Evolutionary conservation across 2,797 vertebrate species (phyloP), one percentile per base, ranked within the genome.

Genomic region (Phalloptychus januarius): DNA sequence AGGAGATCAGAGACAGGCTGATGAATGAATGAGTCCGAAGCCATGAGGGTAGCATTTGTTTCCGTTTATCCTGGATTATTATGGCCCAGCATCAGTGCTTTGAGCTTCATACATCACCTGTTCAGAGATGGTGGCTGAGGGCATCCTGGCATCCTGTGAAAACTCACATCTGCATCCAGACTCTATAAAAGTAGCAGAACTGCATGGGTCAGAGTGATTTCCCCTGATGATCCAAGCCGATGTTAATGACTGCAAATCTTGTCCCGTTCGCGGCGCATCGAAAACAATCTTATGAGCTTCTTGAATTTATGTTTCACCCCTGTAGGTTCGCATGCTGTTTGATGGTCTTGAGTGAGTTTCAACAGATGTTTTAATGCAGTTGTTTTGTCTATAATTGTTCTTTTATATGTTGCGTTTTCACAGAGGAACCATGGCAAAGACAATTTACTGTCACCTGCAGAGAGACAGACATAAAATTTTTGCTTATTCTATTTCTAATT

Each of bases 361-460:
- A 91, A 87, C 69, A 85, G 84, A 85, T 85, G 84, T 86, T 90
- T 89, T 78, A 61, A 89, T 85, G 86, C 78, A 79, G 83, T 88
- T 86, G 79, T 88, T 91, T 89, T 75, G 76, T 69, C 40, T 79
- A 71, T 93, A 90, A 93, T 93, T 88, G 79, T 83, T 85, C 87
- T 85, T 90, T 93, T 82, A 88, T 89, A 86, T 73, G 85, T 85
- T 89, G 82, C 33, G 82, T 89, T 91, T 89, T 83, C 91, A 91
- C 90, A 2, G 83, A 93, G 92, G 92, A 93, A 90, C 90, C 91
- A 83, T 88, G 92, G 89, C 90, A 76, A 88, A 92, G 91, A 93
- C 87, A 90, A 93, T 93, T 91, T 92, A 71, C 88, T 92, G 92
- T 94, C 92, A 92, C 93, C 93, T 93, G 92, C 92, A 92, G 92